A percentile compares a stretch with the other conserved stretches of the same genome.
Conservation (phyloP, 2,888 invertebrate species). For the Parasteatoda lunata region DNA sequence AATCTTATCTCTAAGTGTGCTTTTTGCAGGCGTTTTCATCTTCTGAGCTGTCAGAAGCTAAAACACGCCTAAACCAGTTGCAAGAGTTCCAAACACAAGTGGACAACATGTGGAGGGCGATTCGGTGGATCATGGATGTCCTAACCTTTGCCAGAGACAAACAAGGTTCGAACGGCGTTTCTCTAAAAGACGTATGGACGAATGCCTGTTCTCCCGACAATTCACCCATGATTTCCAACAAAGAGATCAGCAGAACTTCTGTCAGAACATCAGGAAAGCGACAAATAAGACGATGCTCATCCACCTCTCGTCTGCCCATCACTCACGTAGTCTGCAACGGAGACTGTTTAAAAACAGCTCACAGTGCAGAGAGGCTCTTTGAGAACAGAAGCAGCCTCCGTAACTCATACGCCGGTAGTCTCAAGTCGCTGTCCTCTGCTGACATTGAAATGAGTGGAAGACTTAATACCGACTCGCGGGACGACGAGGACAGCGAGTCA, state of each 20-base stretch:
- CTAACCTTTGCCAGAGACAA: constrained; percentile 94
- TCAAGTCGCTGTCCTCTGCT: constrained; percentile 57
- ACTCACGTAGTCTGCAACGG: constrained; percentile 8
- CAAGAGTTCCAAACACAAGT: constrained; percentile 89
- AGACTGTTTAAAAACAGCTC: constrained; percentile 21
- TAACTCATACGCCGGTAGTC: constrained; percentile 52
- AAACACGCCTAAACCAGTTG: constrained; percentile 86
- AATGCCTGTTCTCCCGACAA: constrained; percentile 45
- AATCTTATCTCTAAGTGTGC: too few species aligned
- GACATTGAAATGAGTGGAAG: constrained; percentile 42
- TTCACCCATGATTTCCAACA: constrained; percentile 23
- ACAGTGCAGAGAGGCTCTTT: constrained; percentile 42
- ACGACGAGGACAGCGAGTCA: constrained; percentile 55
- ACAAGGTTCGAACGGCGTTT: constrained; percentile 74
- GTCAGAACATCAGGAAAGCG: constrained; percentile 3
- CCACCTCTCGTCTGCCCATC: constrained; percentile 60
- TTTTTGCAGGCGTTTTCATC: constrained; percentile 87
- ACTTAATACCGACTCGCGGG: constrained; percentile 48
- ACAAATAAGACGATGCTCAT: constrained; percentile 66
- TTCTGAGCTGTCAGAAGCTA: constrained; percentile 88
- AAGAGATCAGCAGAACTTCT: constrained; percentile 7
- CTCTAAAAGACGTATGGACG: constrained; percentile 72
- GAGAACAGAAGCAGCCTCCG: constrained; percentile 41
- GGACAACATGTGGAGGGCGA: constrained; percentile 92
- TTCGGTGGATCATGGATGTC: constrained; percentile 96